A percentile compares a stretch with the other conserved stretches of the same genome.
phyloP scores from a whole-genome alignment of 1,140 invertebrate species.

The Aphelenchoides besseyi region DNA sequence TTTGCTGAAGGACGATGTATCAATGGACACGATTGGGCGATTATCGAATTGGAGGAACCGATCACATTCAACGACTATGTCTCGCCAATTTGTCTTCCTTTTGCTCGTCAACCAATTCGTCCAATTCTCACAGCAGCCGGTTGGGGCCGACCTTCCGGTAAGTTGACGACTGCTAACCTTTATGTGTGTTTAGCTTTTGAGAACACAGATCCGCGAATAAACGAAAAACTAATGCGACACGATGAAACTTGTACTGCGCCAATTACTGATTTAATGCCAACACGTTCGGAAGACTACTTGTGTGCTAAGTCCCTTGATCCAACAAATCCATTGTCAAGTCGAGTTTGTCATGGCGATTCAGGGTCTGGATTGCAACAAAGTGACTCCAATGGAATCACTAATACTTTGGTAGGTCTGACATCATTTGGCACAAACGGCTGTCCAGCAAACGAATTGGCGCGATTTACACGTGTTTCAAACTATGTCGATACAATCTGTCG shows the following conservation, averaged over 20 bases:
- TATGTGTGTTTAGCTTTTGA: background rate
- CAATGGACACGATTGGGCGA: conserved; percentile 44
- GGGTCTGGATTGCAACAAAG: conserved; percentile 32
- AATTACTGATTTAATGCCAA: conserved; percentile 28
- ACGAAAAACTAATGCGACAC: conserved; percentile 31
- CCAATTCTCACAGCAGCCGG: conserved; percentile 16
- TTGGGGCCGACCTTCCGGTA: conserved; percentile 23
- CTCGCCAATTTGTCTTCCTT: conserved; percentile 37
- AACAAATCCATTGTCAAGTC: conserved; percentile 2
- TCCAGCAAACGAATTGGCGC: conserved; percentile 37
- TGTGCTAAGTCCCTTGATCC: conserved; percentile 36
- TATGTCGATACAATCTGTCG: conserved; percentile 25
- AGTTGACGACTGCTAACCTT: background rate
- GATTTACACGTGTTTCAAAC: conserved; percentile 27
- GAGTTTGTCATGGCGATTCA: conserved; percentile 39
- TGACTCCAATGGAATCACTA: conserved; percentile 23
- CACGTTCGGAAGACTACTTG: conserved; percentile 23
- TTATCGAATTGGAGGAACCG: conserved; percentile 38
- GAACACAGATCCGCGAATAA: conserved; percentile 25
- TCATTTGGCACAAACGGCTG: conserved; percentile 40
- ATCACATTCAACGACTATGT: conserved; percentile 30
- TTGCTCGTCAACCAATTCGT: conserved; percentile 5
- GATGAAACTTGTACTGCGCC: conserved; percentile 31
- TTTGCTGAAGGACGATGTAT: conserved; percentile 29
- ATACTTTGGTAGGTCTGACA: conserved; percentile 37